These are phyloP conservation scores for Anarhynchus alexandrinus DNA, from an alignment of 2,113 vertebrate genomes.

Conservation along the genomic window DNA sequence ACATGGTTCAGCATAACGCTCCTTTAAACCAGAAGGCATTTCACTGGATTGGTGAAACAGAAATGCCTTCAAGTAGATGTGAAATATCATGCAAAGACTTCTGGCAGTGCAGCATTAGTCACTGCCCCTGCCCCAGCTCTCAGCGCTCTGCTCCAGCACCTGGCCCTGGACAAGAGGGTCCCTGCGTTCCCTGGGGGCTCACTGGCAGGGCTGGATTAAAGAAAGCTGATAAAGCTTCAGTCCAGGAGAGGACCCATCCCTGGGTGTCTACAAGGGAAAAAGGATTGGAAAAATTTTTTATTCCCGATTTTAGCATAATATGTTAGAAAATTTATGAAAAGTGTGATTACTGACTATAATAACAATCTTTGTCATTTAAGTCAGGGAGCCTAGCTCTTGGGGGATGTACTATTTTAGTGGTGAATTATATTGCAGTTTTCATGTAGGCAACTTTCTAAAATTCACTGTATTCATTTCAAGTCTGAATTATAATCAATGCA, in stretches of 20 bases:
- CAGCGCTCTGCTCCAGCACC: background rate
- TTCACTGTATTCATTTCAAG: background rate
- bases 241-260: background rate
- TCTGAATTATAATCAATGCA: constrained; percentile 17
- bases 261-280: background rate
- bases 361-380: background rate
- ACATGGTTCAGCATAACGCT: background rate
- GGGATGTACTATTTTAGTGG: background rate
- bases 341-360: background rate
- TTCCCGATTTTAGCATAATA: background rate
- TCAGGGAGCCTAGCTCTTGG: background rate
- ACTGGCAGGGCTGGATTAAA: too few relatives aligned
- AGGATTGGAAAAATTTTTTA: background rate
- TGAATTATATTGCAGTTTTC: background rate
- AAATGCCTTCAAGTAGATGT: background rate
- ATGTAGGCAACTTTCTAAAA: background rate
- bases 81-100: background rate
- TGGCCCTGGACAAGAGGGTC: background rate
- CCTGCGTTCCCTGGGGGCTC: background rate
- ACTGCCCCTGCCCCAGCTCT: background rate
- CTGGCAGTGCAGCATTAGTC: background rate
- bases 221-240: background rate
- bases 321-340: background rate
- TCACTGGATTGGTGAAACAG: background rate
- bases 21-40: background rate